Evolutionary conservation across 2,797 vertebrate genomes (phyloP), one percentile per base, ranked within the genome.

Genomic region (Lycodopsis pacificus): DNA sequence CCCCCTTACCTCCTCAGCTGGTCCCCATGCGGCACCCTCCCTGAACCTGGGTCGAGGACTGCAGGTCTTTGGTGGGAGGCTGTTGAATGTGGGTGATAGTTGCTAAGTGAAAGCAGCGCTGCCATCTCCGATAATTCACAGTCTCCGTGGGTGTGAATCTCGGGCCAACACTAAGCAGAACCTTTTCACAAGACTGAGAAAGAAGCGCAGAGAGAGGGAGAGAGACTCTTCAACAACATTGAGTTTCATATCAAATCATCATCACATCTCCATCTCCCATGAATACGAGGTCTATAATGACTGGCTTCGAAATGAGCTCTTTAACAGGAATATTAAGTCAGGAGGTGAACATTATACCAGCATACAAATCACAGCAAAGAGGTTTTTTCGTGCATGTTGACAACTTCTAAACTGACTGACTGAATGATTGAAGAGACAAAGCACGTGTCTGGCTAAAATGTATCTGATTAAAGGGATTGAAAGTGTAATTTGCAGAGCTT

Each of bases 51-150:
- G 51, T 71, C 63, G 65, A 53, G 69, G 72, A 7, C 56, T 34
- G 78, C 71, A 67, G 81, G 83, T 86, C 87, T 86, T 94, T 91
- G 84, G 87, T 90, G 88, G 72, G 71, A 90, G 76, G 36, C 80
- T 91, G 94, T 87, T 93, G 93, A 95, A 95, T 95, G 91, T 94
- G 91, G 80, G 87, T 88, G 88, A 89, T 85, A 91, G 92, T 79
- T 82, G 92, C 90, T 93, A 94, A 95, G 92, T 93, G 87, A 93
- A 94, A 82, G 83, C 82, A 75, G 72, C 7, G 63, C 80, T 86
- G 73, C 80, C 86, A 76, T 86, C 88, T 79, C 83, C 86, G 82
- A 91, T 84, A 87, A 88, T 83, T 90, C 82, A 77, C 79, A 91
- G 90, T 27, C 81, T 83, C 80, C 19, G 81, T 90, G 76, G 89